These are phyloP conservation scores for Macrosteles quadrilineatus DNA, from an alignment of 1,140 invertebrate genomes.

Conservation along the genomic window DNA sequence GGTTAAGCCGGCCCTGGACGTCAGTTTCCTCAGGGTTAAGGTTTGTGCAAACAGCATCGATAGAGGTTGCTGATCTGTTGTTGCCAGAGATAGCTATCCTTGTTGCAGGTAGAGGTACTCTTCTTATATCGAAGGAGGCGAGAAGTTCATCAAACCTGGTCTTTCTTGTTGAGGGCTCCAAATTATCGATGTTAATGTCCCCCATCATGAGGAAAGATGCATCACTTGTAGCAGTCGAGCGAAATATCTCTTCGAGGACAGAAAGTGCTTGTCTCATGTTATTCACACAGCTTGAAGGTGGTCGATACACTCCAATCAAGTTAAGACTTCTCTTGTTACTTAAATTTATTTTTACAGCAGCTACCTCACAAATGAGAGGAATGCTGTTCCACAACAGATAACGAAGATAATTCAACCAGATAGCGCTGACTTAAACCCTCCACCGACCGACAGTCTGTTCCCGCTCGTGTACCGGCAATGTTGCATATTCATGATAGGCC, in stretches of 20 bases:
- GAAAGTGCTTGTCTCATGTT: background rate
- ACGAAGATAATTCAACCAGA: no score
- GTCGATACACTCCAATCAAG: background rate
- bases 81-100: background rate
- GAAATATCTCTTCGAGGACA: background rate
- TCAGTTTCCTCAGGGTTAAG: background rate
- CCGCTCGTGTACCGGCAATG: no score
- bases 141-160: background rate
- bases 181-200: background rate
- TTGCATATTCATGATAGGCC: no score
- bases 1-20: no score
- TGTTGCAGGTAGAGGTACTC: slow-evolving; percentile 1
- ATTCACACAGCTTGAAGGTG: background rate
- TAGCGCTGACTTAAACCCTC: no score
- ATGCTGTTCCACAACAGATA: no score
- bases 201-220: slow-evolving; percentile 1
- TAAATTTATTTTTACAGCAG: background rate
- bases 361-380: background rate
- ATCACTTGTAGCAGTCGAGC: background rate
- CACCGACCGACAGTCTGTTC: no score
- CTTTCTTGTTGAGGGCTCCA: background rate
- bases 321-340: background rate
- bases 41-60: slow-evolving; percentile 15
- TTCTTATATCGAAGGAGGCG: background rate
- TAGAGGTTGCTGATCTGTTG: background rate